Percentiles rank a stretch among this genome's conserved stretches.
Evolutionary conservation across 1,140 invertebrate genomes (phyloP).

Genomic region (Colletes latitarsis): DNA sequence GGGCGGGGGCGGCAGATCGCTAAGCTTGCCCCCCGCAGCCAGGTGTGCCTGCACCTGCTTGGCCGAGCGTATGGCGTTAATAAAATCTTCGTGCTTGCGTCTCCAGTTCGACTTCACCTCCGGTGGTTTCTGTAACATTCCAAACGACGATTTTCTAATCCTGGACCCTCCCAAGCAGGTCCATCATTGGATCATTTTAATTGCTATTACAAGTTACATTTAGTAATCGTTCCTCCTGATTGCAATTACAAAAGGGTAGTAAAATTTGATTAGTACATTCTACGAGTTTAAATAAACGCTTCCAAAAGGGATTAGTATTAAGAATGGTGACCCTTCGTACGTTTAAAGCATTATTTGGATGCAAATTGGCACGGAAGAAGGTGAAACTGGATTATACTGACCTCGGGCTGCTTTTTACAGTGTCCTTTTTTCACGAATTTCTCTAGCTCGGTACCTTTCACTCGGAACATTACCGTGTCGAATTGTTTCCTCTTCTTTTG

Average conservation of each 20-base stretch:
- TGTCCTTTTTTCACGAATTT: slow-evolving; percentile 83
- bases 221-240: no score
- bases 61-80: slow-evolving; percentile 92
- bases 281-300: no score
- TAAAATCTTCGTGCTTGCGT: slow-evolving; percentile 96
- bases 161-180: no score
- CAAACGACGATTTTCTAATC: not conserved
- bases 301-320: no score
- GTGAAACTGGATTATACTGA: slow-evolving; percentile 51
- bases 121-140: slow-evolving; percentile 63
- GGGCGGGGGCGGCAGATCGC: slow-evolving; percentile 94
- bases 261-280: no score
- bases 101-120: slow-evolving; percentile 88
- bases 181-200: no score
- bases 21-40: slow-evolving; percentile 91
- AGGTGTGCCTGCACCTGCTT: slow-evolving; percentile 93
- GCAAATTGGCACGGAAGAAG: not conserved
- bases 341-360: no score
- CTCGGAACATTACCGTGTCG: slow-evolving; percentile 91
- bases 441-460: slow-evolving; percentile 94
- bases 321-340: no score
- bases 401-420: slow-evolving; percentile 67
- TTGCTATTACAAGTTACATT: no score
- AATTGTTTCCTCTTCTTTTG: slow-evolving; percentile 93
- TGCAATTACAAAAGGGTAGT: no score